Conservation (phyloP, 1,140 invertebrate genomes). For the Dufourea novaeangliae region DNA sequence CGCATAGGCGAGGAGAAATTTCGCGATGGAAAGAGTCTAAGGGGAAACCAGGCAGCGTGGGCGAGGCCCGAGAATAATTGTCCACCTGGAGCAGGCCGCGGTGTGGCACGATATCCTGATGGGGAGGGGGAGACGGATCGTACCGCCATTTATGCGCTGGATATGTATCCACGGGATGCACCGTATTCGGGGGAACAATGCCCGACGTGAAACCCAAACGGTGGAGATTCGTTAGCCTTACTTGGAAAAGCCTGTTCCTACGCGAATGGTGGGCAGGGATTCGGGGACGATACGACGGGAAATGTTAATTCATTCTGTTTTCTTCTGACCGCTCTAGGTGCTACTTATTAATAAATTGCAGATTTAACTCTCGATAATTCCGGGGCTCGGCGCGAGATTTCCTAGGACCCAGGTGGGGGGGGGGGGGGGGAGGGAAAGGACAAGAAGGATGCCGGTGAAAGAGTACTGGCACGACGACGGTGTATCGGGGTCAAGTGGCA, state of each 20-base stretch:
- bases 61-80: constrained; percentile 2
- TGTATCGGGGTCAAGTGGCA: constrained; percentile 73
- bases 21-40: background rate
- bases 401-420: background rate
- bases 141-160: background rate
- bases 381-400: background rate
- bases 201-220: background rate
- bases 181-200: background rate
- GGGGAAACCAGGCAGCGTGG: background rate
- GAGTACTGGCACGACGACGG: constrained; percentile 54
- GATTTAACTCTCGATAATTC: background rate
- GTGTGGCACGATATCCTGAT: background rate
- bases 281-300: background rate
- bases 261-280: background rate
- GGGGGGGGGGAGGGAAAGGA: constrained; percentile 27
- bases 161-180: background rate
- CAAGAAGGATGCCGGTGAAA: constrained; percentile 59
- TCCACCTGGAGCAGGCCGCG: background rate
- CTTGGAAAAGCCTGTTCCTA: background rate
- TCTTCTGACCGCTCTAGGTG: too few species aligned
- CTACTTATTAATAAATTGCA: too few species aligned
- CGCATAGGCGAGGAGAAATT: background rate
- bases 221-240: background rate
- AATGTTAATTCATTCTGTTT: too few species aligned
- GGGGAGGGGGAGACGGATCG: too few species aligned